Base-by-base conservation (phyloP, 2,797 vertebrate genomes). In the Chloroceryle amazona region DNA sequence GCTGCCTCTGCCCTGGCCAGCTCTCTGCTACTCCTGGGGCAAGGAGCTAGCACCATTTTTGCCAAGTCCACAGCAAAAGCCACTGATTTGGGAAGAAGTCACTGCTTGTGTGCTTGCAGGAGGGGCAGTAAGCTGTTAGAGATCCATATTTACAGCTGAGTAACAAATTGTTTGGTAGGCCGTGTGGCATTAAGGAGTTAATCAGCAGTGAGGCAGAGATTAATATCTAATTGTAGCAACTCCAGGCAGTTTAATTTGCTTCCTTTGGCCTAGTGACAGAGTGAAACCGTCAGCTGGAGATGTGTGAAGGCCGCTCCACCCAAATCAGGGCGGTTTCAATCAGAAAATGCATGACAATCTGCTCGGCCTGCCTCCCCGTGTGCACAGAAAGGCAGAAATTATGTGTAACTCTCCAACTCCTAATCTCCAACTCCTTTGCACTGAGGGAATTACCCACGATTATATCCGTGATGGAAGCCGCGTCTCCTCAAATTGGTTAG, bases 131-230 rank as follows among this genome's bases (percentile, higher is more conserved):
- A 81, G 15, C 61, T 91, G 39, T 70, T 73, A 42, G 73, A 83
- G 21, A 81, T 37, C 9, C 25, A 3, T 17, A 20, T 31, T 93
- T 73, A 90, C 0, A 1, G 42, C 41, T 78, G 84, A 86, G 41
- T 66, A 72, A 89, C 74, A 89, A 78, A 88, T 83, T 57, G 15
- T 86, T 71, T 10, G 6, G 88, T 54, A 86, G 70, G 54, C 44
- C 73, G 29, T 35, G 25, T 33, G 84, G 62, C 81, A 79, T 83
- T 80, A 79, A 91, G 70, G 89, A 73, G 79, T 96, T 97, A 96
- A 97, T 96, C 89, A 94, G 25, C 61, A 44, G 13, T 2, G 23
- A 87, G 81, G 65, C 81, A 73, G 75, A 87, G 65, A 86, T 68
- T 52, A 73, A 70, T 61, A 85, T 91, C 86, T 89, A 83, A 65